Base-by-base conservation (phyloP, 1,140 invertebrate genomes). In the Ooceraea biroi region DNA sequence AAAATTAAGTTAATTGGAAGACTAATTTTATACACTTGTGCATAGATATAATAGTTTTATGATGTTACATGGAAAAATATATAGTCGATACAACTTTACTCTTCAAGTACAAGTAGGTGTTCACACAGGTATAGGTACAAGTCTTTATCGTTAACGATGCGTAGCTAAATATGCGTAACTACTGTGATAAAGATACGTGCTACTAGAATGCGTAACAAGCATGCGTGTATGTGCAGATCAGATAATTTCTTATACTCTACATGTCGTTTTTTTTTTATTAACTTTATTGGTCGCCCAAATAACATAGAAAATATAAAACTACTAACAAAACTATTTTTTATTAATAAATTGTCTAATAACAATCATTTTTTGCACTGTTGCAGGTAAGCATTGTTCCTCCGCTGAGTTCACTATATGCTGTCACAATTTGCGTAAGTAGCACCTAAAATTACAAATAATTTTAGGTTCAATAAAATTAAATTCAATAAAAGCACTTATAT, bases 331-430 rank as follows among this genome's bases (percentile, higher is more conserved):
- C 25, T 22, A 46, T 12, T 78, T 55, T 66, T 19, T 7, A 36
- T 2, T 52, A 2, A 19, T n/a, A 7, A 8, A 30, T 57, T 44
- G 57, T 8, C 57, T 19, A 27, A 44, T 14, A 14, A 52, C 44
- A 48, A 0, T 41, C 14, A 3, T 7, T 78, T 88, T 87, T 72
- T 87, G 77, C 85, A 83, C 58, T 92, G 92, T 93, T 93, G 50
- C 91, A 94, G 91, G 93, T 94, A 93, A 93, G 93, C 36, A 55
- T 36, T 36, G 17, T 44, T 17, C 36, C 17, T 8, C 44, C 10
- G 30, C 19, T 52, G 22, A 57, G 14, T 30, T 12, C 12, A 25
- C 7, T 57, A 69, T 78, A 19, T 19, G 8, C 2, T 69, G 25
- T 46, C 12, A 27, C 65, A 17, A 25, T 12, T 55, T 71, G 65